Evolutionary conservation across 2,888 invertebrate species (phyloP).

Genomic region (Rhagonycha fulva): DNA sequence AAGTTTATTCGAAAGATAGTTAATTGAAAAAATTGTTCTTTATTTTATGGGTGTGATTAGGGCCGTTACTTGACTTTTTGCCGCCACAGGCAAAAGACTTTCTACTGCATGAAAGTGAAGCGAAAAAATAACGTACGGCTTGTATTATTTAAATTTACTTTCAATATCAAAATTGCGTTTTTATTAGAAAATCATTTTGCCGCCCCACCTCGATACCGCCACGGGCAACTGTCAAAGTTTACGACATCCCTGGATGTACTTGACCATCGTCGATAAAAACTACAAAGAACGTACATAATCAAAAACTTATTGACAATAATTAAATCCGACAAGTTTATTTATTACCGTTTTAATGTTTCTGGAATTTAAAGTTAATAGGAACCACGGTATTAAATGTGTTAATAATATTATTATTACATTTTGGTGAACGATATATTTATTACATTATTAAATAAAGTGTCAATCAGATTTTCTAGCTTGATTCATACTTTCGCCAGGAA

Average conservation of each 20-base stretch:
- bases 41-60: too few relatives aligned
- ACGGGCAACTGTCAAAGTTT: too few relatives aligned
- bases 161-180: background rate
- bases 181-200: background rate
- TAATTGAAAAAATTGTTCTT: too few relatives aligned
- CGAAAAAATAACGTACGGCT: too few relatives aligned
- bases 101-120: too few relatives aligned
- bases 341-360: background rate
- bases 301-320: background rate
- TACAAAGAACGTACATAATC: background rate
- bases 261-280: background rate
- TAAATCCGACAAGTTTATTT: background rate
- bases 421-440: background rate
- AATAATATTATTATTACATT: background rate
- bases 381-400: background rate
- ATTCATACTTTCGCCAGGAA: slow-evolving; percentile 8
- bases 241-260: background rate
- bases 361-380: background rate
- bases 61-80: too few relatives aligned
- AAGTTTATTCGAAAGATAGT: too few relatives aligned
- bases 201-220: background rate
- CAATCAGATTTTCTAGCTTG: background rate
- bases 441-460: too few relatives aligned
- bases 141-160: too few relatives aligned
- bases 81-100: too few relatives aligned